These are phyloP conservation scores for Malthinus seriepunctatus DNA, from an alignment of 2,888 invertebrate species.

Conservation along the genomic window DNA sequence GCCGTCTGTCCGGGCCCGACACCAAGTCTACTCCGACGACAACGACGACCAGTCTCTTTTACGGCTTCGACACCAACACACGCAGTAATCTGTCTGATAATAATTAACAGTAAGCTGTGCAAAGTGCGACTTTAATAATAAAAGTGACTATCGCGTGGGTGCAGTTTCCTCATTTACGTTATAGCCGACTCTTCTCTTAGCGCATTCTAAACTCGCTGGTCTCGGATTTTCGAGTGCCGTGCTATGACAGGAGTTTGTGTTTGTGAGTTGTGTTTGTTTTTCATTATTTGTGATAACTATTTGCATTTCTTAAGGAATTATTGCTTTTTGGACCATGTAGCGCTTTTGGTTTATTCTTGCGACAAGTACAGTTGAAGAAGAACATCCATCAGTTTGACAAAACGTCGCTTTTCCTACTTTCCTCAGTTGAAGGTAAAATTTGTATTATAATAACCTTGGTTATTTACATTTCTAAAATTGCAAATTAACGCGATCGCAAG, in stretches of 20 bases:
- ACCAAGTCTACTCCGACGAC: conserved; percentile 43
- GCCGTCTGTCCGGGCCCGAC: conserved; percentile 40
- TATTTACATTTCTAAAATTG: conserved; percentile 28
- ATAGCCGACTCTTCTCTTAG: conserved; percentile 34
- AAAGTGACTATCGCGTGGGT: conserved; percentile 46
- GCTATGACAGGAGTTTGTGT: conserved; percentile 37
- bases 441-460: conserved; percentile 21
- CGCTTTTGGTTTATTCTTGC: conserved; percentile 17
- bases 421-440: conserved; percentile 30
- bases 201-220: conserved; percentile 25
- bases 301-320: conserved; percentile 30
- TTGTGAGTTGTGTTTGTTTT: conserved; percentile 32
- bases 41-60: conserved; percentile 35
- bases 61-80: conserved; percentile 32
- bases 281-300: conserved; percentile 24
- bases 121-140: conserved; percentile 43
- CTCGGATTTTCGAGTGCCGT: conserved; percentile 32
- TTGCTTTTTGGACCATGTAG: conserved; percentile 28
- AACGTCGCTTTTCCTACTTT: conserved; percentile 25
- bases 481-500: conserved; percentile 18
- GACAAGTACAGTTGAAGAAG: conserved; percentile 14
- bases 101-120: conserved; percentile 36
- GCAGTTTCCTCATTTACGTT: conserved; percentile 51
- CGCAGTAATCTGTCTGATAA: conserved; percentile 31
- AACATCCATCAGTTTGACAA: not conserved